Evolutionary conservation across 2,797 vertebrate species (phyloP).

Genomic region (Alca torda): DNA sequence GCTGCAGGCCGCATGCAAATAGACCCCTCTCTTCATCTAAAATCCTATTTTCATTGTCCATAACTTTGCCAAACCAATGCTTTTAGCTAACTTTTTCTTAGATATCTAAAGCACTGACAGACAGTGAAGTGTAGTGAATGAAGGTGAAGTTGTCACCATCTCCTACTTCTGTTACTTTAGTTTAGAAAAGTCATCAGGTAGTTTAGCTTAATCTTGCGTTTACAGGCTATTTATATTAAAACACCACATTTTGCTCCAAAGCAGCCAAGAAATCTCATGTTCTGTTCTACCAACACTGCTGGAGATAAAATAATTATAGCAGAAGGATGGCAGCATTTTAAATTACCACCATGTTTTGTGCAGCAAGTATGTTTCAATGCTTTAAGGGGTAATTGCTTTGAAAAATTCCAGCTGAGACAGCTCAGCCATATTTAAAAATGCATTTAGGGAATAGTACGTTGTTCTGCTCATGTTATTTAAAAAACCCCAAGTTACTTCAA

Average conservation of each 20-base stretch:
- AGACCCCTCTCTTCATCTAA: not conserved
- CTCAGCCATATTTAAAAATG: not conserved
- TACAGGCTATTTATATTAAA: not conserved
- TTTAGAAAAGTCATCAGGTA: not conserved
- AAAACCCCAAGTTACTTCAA: not conserved
- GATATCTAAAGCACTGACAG: not conserved
- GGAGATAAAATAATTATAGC: not conserved
- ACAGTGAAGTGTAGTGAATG: not conserved
- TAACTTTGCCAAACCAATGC: not conserved
- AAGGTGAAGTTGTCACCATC: not conserved
- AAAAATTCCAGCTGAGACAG: conserved; percentile 14
- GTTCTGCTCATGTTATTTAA: not conserved
- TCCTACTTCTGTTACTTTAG: not conserved
- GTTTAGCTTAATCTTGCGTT: not conserved
- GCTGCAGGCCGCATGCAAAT: fast-evolving
- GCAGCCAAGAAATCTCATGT: not conserved
- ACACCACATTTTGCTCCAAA: not conserved
- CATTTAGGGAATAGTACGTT: not conserved
- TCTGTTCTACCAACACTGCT: not conserved
- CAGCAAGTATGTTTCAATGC: not conserved
- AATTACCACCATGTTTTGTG: not conserved
- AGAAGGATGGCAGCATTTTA: not conserved
- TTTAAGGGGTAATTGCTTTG: conserved; percentile 20
- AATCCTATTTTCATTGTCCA: not conserved
- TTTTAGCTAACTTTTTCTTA: not conserved